Percentiles rank a stretch among this genome's conserved stretches.
These are phyloP conservation scores for Drosophila mulleri DNA, from an alignment of 2,888 invertebrate genomes.

Conservation along the genomic window DNA sequence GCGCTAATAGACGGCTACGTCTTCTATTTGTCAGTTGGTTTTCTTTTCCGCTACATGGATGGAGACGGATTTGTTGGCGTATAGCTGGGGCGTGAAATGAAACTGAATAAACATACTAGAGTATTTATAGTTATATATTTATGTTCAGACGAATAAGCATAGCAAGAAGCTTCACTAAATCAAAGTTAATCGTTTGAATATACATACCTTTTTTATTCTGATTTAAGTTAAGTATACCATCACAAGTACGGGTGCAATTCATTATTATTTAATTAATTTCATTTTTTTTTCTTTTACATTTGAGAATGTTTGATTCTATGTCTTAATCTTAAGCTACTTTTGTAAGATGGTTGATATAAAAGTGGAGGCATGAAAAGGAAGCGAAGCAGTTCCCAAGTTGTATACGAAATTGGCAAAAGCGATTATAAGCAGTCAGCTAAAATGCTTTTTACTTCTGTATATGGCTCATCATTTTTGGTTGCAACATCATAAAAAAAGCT, in stretches of 20 bases:
- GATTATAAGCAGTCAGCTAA: slow-evolving; percentile 56
- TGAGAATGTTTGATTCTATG: too few species aligned
- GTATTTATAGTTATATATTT: neutral
- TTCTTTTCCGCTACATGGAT: neutral
- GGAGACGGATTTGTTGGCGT: neutral
- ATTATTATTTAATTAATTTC: too few species aligned
- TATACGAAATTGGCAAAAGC: slow-evolving; percentile 43
- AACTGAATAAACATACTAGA: too few species aligned
- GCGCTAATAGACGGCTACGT: neutral
- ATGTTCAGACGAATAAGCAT: neutral
- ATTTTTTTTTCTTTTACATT: too few species aligned
- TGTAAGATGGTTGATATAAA: slow-evolving; percentile 50
- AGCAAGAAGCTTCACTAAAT: neutral
- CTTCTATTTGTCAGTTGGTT: neutral
- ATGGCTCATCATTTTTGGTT: slow-evolving; percentile 21
- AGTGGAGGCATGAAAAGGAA: slow-evolving; percentile 13
- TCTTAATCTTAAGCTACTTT: too few species aligned
- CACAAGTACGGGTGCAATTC: too few species aligned
- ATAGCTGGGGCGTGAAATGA: neutral
- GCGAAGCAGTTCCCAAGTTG: slow-evolving; percentile 22
- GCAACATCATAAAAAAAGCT: slow-evolving; percentile 66
- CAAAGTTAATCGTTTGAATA: slow-evolving; percentile 9
- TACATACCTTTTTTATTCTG: slow-evolving; percentile 23
- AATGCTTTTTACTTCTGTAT: slow-evolving; percentile 39
- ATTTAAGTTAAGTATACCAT: slow-evolving; percentile 4